These are phyloP conservation scores for Pedicia rivosa DNA, from an alignment of 2,888 invertebrate species.

Conservation along the genomic window DNA sequence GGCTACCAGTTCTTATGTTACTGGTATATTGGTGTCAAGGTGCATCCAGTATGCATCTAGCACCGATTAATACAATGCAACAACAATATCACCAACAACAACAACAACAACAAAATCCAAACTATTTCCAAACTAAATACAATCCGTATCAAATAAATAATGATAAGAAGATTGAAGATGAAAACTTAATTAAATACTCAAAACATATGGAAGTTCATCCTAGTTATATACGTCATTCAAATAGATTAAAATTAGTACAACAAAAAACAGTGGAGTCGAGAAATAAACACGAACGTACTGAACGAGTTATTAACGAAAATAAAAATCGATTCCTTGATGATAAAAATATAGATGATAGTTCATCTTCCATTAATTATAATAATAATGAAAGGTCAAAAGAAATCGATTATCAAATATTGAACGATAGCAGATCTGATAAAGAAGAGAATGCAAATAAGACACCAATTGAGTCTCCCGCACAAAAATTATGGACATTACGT, in stretches of 20 bases:
- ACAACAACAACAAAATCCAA: constrained; percentile 5
- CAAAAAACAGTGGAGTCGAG: constrained; percentile 3
- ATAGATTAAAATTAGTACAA: background rate
- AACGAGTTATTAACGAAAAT: constrained; percentile 6
- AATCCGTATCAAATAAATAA: constrained; percentile 2
- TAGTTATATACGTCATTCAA: background rate
- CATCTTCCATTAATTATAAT: constrained; percentile 5
- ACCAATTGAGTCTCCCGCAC: too few species aligned
- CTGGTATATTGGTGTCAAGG: constrained; percentile 25
- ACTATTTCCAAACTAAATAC: background rate
- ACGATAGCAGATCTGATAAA: constrained; percentile 1
- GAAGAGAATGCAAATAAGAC: background rate
- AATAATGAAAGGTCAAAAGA: background rate
- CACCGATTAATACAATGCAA: constrained; percentile 12
- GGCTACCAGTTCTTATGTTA: constrained; percentile 27
- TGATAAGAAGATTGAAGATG: constrained; percentile 9
- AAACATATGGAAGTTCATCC: constrained; percentile 15
- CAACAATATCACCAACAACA: constrained; percentile 13
- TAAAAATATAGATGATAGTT: constrained; percentile 5
- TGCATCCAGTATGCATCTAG: constrained; percentile 19
- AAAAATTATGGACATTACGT: background rate
- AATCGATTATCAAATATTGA: background rate
- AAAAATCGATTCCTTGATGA: constrained; percentile 4
- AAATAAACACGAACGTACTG: constrained; percentile 7
- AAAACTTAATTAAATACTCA: constrained; percentile 20